Percentiles rank a stretch among this genome's conserved stretches.
Conservation (phyloP, 2,888 invertebrate genomes). For the Pasiphila rectangulata region DNA sequence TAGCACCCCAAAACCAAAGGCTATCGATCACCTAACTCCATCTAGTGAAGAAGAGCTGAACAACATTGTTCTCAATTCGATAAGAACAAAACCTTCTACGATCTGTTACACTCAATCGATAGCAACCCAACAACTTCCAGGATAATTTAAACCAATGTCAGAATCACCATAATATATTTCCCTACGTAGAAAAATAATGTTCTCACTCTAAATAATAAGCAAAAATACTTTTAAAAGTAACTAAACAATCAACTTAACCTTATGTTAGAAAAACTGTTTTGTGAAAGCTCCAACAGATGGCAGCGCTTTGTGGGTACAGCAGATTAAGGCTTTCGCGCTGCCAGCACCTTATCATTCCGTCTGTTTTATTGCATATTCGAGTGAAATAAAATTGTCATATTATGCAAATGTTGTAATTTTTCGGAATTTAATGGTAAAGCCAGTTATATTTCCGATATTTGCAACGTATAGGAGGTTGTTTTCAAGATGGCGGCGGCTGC, state of each 20-base stretch:
- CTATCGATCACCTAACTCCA: slow-evolving; percentile 34
- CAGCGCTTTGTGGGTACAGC: slow-evolving; percentile 44
- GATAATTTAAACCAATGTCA: neutral
- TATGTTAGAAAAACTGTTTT: slow-evolving; percentile 12
- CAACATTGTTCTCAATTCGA: slow-evolving; percentile 21
- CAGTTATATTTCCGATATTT: neutral
- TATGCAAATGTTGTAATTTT: neutral
- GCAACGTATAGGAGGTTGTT: slow-evolving; percentile 43
- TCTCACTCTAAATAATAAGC: neutral
- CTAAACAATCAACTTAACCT: neutral
- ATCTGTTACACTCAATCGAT: neutral
- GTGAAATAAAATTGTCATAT: neutral
- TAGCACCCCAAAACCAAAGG: neutral
- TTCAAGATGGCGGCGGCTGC: slow-evolving; percentile 55
- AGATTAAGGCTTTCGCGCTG: slow-evolving; percentile 57
- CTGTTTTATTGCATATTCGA: neutral
- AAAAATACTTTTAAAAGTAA: neutral
- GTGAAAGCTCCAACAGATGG: slow-evolving; percentile 46
- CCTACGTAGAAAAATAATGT: neutral
- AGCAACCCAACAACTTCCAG: neutral
- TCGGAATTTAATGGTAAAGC: neutral
- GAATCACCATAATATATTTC: no score
- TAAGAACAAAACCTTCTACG: slow-evolving; percentile 22
- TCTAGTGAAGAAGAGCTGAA: slow-evolving; percentile 33
- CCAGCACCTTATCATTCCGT: neutral